A percentile compares a stretch with the other conserved stretches of the same genome.
Conservation (phyloP, 2,113 vertebrate genomes). For the Phainopepla nitens region DNA sequence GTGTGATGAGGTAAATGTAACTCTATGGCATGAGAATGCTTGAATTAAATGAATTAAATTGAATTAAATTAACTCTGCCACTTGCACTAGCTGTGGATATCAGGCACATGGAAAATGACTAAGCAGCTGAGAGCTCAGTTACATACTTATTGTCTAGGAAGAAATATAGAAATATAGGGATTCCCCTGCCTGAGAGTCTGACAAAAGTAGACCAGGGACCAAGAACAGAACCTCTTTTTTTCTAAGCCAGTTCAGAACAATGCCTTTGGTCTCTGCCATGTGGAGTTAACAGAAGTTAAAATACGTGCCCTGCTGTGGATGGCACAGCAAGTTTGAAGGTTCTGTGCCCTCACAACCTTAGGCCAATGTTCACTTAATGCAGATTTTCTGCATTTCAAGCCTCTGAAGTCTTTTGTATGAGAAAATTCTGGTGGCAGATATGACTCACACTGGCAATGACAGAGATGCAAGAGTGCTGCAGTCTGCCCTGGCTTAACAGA, state of each 20-base stretch:
- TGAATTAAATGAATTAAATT: background rate
- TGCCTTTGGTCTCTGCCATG: background rate
- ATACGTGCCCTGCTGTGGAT: rapidly evolving
- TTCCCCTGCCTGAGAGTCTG: background rate
- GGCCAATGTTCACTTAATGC: background rate
- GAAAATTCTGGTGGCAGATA: background rate
- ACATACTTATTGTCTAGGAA: background rate
- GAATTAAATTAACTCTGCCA: background rate
- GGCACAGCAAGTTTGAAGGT: background rate
- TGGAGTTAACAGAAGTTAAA: background rate
- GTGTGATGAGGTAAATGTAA: background rate
- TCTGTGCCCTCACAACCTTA: background rate
- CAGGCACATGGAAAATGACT: background rate
- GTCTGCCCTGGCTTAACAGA: background rate
- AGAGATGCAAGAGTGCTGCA: background rate
- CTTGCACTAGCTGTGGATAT: background rate
- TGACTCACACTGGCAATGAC: background rate
- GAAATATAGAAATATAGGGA: background rate
- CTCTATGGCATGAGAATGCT: background rate
- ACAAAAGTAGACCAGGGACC: background rate
- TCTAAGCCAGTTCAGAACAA: background rate
- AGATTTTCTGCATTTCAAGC: background rate
- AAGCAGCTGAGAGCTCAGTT: background rate
- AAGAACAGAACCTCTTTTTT: background rate
- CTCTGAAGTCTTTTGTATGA: background rate